Conservation (phyloP, 2,888 invertebrate species). For the Geotrupes spiniger region DNA sequence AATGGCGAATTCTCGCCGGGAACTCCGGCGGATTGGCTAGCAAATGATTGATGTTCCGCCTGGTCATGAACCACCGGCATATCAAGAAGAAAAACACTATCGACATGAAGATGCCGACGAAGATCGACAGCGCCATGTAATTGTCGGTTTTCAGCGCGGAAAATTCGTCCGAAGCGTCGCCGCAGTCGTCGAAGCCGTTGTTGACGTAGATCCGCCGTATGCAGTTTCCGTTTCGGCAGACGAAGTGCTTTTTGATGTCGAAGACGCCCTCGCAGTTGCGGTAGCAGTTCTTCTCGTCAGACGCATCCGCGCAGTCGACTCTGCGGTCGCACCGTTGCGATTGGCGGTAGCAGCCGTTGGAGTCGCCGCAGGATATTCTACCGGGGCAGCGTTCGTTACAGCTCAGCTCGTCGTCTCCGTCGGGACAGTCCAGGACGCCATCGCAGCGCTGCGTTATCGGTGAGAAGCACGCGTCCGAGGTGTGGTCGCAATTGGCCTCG, state of each 20-base stretch:
- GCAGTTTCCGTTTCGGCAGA: conserved; percentile 32
- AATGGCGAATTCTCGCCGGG: conserved; percentile 32
- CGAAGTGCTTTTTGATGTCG: conserved; percentile 24
- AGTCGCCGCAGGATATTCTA: conserved; percentile 25
- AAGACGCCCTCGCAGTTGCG: conserved; percentile 25
- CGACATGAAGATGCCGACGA: conserved; percentile 20
- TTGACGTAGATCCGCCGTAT: conserved; percentile 20
- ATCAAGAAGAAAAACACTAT: conserved; percentile 23
- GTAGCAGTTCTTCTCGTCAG: conserved; percentile 32
- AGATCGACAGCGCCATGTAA: conserved; percentile 8
- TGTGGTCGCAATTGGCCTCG: conserved; percentile 21
- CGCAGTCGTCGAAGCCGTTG: conserved; percentile 33
- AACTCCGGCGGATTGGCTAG: conserved; percentile 33
- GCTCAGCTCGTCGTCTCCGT: conserved; percentile 30
- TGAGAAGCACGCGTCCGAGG: conserved; percentile 9
- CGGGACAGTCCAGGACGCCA: conserved; percentile 26
- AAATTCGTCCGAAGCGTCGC: conserved; percentile 31
- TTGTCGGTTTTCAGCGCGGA: conserved; percentile 2
- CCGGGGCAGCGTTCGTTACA: conserved; percentile 21
- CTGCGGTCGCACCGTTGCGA: conserved; percentile 29
- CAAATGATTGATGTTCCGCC: conserved; percentile 26
- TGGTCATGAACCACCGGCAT: conserved; percentile 26
- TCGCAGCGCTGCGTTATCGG: conserved; percentile 22
- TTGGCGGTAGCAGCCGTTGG: conserved; percentile 25
- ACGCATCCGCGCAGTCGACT: conserved; percentile 28